Evolutionary conservation across 2,797 vertebrate genomes (phyloP).

Genomic region (Nasua narica): DNA sequence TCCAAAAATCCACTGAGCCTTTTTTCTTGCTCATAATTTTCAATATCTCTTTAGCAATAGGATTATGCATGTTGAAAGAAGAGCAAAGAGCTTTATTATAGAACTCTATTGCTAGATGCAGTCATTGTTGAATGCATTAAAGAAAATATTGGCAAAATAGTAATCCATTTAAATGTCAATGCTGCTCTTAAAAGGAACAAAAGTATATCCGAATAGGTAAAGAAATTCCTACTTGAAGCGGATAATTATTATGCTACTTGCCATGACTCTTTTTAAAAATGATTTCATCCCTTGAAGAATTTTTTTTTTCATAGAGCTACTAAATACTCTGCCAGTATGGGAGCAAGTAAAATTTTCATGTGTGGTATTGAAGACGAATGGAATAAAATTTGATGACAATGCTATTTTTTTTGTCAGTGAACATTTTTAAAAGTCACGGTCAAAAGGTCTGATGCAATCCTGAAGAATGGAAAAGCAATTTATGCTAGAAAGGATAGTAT

Average conservation of each 20-base stretch:
- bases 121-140: neutral
- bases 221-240: neutral
- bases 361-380: neutral
- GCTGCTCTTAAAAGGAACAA: neutral
- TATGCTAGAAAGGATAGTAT: neutral
- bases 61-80: neutral
- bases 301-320: neutral
- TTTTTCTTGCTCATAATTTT: neutral
- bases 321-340: neutral
- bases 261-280: neutral
- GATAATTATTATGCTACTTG: neutral
- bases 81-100: neutral
- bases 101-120: neutral
- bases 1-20: neutral
- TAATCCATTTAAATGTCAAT: neutral
- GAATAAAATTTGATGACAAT: neutral
- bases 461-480: neutral
- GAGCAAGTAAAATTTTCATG: neutral
- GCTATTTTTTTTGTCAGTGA: neutral
- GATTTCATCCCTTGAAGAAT: neutral
- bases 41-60: neutral
- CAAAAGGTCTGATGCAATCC: neutral
- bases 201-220: neutral
- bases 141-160: neutral
- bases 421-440: neutral